These are phyloP conservation scores for Leuciscus waleckii DNA, from an alignment of 2,797 vertebrate genomes.

Conservation along the genomic window DNA sequence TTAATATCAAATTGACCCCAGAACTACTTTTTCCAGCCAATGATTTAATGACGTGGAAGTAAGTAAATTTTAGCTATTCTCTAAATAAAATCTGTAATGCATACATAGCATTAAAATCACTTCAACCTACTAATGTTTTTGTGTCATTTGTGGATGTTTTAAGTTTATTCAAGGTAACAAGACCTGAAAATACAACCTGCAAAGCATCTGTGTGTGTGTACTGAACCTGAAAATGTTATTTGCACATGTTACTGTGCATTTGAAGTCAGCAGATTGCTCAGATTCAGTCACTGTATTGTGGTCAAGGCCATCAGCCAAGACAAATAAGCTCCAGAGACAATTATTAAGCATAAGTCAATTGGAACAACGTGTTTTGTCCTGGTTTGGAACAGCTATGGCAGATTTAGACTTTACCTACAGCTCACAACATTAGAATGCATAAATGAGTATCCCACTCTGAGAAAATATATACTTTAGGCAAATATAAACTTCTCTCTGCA, in stretches of 20 bases:
- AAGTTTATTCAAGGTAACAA: neutral
- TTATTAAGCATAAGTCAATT: neutral
- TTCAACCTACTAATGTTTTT: neutral
- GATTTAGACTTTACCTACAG: neutral
- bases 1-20: neutral
- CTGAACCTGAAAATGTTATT: neutral
- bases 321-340: neutral
- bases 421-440: neutral
- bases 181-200: neutral
- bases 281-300: conserved; percentile 1
- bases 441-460: neutral
- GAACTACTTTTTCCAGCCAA: neutral
- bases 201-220: neutral
- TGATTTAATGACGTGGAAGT: neutral
- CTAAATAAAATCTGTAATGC: neutral
- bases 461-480: neutral
- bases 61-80: neutral
- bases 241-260: neutral
- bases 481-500: neutral
- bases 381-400: neutral
- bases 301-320: neutral
- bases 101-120: neutral
- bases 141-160: neutral
- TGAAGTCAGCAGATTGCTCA: neutral
- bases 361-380: neutral